Evolutionary conservation across 2,888 invertebrate genomes (phyloP), one percentile per base, ranked within the genome.

Genomic region (Rhamphomyia laevipes): DNA sequence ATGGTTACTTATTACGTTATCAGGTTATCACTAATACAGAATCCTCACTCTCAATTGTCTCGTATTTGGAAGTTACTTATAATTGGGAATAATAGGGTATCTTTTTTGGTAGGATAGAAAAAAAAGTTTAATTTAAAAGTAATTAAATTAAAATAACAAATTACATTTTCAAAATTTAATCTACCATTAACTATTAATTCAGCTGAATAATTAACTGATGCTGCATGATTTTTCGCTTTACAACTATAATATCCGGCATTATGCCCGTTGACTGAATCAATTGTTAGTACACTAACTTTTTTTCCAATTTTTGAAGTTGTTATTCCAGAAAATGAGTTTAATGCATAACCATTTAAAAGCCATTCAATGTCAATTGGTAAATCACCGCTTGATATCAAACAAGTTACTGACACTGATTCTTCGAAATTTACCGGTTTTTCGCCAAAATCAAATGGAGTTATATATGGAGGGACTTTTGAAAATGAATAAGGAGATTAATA

Each of bases 381-480:
- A 68, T 86, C 85, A 44, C 85, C 82, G 58, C 78, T 74, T 55
- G 77, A 74, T 43, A 77, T 76, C 45, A 77, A 75, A 66, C 82
- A 83, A 48, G 76, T 74, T 44, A 78, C 75, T 64, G 80, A 77
- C 55, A 78, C 74, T 57, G 77, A 76, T 62, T 82, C 81, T 56
- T 80, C 77, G 31, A 73, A 71, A 61, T 75, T 72, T 52, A 75
- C 64, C 23, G 74, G 72, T 55, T 72, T 72, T 52, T 82, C 80
- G 61, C 81, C 83, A 64, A 85, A 84, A 57, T 77, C 70, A 69
- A 85, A 84, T 58, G 82, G 80, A 66, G 76, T 75, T 65, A 82
- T 77, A 73, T 81, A 78, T 57, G 84, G 84, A 67, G 78, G 75
- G 75, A 80, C 86, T 84, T 70, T n/a, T 27, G 2, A 27, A 27